phyloP scores from a whole-genome alignment of 2,797 vertebrate species.

The Lepilemur ruficaudatus region DNA sequence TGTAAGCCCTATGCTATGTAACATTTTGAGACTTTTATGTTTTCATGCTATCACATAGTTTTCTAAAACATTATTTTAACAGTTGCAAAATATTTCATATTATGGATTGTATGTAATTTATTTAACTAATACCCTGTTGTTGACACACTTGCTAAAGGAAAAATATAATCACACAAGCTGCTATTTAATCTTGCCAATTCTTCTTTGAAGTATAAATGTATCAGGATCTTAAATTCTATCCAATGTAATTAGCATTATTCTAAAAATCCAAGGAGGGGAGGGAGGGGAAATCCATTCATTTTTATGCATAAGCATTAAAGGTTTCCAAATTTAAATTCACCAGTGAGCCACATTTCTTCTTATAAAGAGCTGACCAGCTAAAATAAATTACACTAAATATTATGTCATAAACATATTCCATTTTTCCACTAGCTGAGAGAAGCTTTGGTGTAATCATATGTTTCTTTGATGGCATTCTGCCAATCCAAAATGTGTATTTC shows the following conservation, averaged over 20 bases:
- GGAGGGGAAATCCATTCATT: not conserved
- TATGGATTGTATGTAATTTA: not conserved
- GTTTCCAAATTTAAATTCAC: slow-evolving; percentile 9
- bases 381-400: slow-evolving; percentile 34
- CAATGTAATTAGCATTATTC: not conserved
- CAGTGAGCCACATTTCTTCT: not conserved
- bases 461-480: not conserved
- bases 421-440: not conserved
- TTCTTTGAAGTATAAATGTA: slow-evolving; percentile 20
- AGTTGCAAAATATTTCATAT: not conserved
- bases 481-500: not conserved
- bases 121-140: not conserved
- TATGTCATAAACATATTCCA: not conserved
- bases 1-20: not conserved
- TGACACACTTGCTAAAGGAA: not conserved
- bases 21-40: not conserved
- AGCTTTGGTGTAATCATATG: not conserved
- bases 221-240: not conserved
- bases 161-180: not conserved
- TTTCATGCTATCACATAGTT: not conserved
- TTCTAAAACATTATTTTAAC: slow-evolving; percentile 10
- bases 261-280: not conserved
- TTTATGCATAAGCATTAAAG: slow-evolving; percentile 12
- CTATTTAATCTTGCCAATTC: not conserved
- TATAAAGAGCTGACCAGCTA: not conserved